Evolutionary conservation across 2,113 vertebrate species (phyloP).

Genomic region (Rhineura floridana): DNA sequence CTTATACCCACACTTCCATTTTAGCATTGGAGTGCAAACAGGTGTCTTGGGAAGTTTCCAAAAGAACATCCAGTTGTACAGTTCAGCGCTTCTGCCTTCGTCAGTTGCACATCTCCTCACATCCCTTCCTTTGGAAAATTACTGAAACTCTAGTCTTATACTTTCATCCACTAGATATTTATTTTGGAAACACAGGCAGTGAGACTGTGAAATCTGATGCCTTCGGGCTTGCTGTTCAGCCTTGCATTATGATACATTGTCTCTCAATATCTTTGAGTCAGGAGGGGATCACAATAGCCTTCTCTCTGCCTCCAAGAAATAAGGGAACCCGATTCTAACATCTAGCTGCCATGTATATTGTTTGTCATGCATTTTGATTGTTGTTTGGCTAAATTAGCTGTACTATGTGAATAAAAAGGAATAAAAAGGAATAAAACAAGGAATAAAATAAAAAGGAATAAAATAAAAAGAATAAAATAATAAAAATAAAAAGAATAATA

Average conservation of each 20-base stretch:
- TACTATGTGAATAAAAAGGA: conserved; percentile 40
- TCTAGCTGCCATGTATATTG: background rate
- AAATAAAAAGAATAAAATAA: too few species aligned
- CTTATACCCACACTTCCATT: background rate
- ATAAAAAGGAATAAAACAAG: too few species aligned
- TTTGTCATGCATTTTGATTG: conserved; percentile 27
- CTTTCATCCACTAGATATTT: background rate
- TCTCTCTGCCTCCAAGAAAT: background rate
- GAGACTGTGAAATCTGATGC: background rate
- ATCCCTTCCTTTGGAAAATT: background rate
- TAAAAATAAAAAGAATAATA: too few species aligned
- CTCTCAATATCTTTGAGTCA: background rate
- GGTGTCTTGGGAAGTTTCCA: background rate
- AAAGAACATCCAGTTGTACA: background rate
- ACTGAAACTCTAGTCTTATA: background rate
- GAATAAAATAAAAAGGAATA: too few species aligned
- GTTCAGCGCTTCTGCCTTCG: too few species aligned
- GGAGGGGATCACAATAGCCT: background rate
- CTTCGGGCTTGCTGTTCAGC: background rate
- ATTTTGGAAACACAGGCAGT: background rate
- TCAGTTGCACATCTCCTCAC: background rate
- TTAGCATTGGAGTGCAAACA: background rate
- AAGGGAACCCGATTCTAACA: background rate
- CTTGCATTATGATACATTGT: background rate
- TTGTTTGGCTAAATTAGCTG: conserved; percentile 21